Base-by-base conservation (phyloP, 2,113 vertebrate genomes). In the Ornithorhynchus anatinus region DNA sequence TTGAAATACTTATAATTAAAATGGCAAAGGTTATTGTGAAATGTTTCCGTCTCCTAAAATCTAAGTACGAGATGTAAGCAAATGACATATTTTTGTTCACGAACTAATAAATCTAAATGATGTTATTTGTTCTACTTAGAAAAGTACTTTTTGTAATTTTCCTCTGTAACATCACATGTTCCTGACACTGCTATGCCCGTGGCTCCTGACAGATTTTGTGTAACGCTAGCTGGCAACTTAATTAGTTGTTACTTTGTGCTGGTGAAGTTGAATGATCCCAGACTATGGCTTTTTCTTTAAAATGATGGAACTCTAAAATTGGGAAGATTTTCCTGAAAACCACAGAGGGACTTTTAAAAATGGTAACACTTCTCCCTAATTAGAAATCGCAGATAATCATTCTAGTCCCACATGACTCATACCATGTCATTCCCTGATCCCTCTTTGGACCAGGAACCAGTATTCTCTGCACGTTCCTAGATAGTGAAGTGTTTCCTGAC, bases 381-480 rank as follows among this genome's bases (percentile, higher is more conserved):
- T 80, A 84, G 78, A 84, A 84, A 62, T 70, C 62, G 27, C 39
- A 70, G 37, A 74, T 84, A 77, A 86, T 87, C 59, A 5, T 79
- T 60, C 69, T 81, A 54, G 25, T 77, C 75, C 27, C 60, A 69
- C 69, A 73, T 61, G 69, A 61, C 42, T 64, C 45, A 65, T 80
- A 69, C 83, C 84, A 59, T 82, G 79, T 90, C 85, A 91, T 82
- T 91, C 92, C 91, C 91, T 88, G 81, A 10, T 32, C 65, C 45
- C 80, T 74, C 40, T 80, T 83, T 85, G 53, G 75, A 32, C 71
- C 59, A 15, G 36, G 8, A 67, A 23, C 54, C 65, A 62, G 72
- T 14, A 59, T 47, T 64, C 69, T 56, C 62, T 72, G 31, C 2
- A 45, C 50, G 63, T 57, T 40, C 69, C 82, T 61, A 90, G 77